A percentile compares a stretch with the other conserved stretches of the same genome.
Evolutionary conservation across 2,797 vertebrate species (phyloP).

Genomic region (Centroberyx gerrardi): DNA sequence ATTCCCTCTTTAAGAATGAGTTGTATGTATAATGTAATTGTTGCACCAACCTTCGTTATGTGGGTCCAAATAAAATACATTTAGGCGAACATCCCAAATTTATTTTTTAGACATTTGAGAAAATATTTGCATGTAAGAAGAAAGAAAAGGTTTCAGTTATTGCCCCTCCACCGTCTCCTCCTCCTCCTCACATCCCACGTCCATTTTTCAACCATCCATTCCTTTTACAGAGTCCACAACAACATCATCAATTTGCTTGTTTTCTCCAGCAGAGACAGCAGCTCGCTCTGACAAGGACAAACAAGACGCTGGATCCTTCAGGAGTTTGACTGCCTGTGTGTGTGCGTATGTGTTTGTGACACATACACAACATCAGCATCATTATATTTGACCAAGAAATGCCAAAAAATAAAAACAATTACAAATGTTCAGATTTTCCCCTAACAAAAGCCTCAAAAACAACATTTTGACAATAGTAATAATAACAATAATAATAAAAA

Average conservation of each 20-base stretch:
- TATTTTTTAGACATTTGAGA: too few species aligned
- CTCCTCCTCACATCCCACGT: constrained; percentile 9
- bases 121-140: too few species aligned
- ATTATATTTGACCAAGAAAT: too few species aligned
- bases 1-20: too few species aligned
- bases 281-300: constrained; percentile 66
- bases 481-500: too few species aligned
- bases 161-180: constrained; percentile 1
- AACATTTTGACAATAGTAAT: too few species aligned
- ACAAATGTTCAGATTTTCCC: too few species aligned
- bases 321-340: constrained; percentile 13
- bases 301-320: constrained; percentile 28
- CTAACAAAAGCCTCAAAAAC: too few species aligned
- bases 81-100: too few species aligned
- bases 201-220: constrained; percentile 6
- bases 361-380: too few species aligned
- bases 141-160: neutral
- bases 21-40: neutral
- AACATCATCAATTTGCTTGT: constrained; percentile 59
- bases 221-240: constrained; percentile 24
- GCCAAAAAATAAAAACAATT: too few species aligned
- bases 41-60: neutral
- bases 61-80: neutral
- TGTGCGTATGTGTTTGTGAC: constrained; percentile 7
- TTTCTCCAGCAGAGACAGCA: constrained; percentile 50